Evolutionary conservation across 1,140 invertebrate genomes (phyloP), one percentile per base, ranked within the genome.

Genomic region (Ceratosolen solmsi): DNA sequence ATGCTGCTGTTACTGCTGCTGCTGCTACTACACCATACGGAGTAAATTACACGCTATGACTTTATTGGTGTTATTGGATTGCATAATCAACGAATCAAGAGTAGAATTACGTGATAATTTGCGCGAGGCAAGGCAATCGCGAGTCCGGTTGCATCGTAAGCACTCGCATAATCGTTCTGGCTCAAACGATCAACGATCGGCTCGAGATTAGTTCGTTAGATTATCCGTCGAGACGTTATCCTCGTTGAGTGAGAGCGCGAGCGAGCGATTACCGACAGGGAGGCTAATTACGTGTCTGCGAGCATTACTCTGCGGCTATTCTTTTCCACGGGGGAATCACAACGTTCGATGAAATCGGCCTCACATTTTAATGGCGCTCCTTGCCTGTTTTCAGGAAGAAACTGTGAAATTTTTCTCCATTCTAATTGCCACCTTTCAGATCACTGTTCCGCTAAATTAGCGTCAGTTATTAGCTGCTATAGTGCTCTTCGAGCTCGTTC

Each of bases 21-120:
- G 9, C 17, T 70, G 27, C n/a, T 17, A 2, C 2, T 5, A 20
- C 68, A 27, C 65, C 30, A 38, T 27, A 4, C 46, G n/a, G 49
- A 63, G 36, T 38, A 78, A 78, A 78, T 78, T 78, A 68, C 51
- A 68, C 41, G 5, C 7, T 20, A 38, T 46, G 30, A 58, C 38
- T 68, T 77, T 68, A 77, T 76, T 63, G 75, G 60, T 30, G 68
- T 54, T 80, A 80, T 75, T 56, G 49, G 79, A 70, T 81, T 75
- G 46, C 79, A 38, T 70, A 81, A 81, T 60, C 51, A 65, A 74
- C 71, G 79, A 80, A 80, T 80, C 79, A 80, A 73, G 27, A 27
- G 36, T 54, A 30, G 38, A 80, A 80, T 74, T 74, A 74, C 56
- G 71, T 74, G 71, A 80, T 80, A 80, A 80, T 80, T 80, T 73